Evolutionary conservation across 2,797 vertebrate species (phyloP), one percentile per base, ranked within the genome.

Genomic region (Tachyglossus aculeatus): DNA sequence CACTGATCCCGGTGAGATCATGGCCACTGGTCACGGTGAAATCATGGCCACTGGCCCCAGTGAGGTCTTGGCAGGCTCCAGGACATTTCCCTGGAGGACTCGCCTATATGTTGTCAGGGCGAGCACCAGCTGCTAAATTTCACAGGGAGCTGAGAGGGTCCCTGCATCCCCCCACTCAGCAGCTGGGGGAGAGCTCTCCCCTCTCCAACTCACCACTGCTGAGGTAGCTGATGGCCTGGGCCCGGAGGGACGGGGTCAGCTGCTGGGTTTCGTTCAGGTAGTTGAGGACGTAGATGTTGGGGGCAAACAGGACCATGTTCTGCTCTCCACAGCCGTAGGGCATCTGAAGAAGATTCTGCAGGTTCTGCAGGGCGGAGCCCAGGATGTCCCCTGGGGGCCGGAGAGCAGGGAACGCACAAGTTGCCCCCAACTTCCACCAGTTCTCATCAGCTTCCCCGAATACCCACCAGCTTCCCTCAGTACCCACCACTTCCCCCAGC

Each of bases 281-380:
- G 63, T 93, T 85, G 29, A 96, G 91, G 79, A 96, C 90, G 63
- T 93, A 95, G 85, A 96, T 94, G 73, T 96, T 95, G 21, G 96
- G 95, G 5, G 94, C 95, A n/a, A 97, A 96, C 16, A 63, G 74
- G 59, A 95, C 60, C 94, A 96, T 96, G 85, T 96, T 97, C 85
- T 98, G 96, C 74, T 97, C 96, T 3, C 95, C 95, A 9, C 95
- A 98, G 67, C 96, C 95, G 3, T 87, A 92, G 0, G 95, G 96
- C 94, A 96, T 93, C 48, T 85, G 66, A 52, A 97, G 88, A 36
- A 96, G 94, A 27, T 38, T 70, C 54, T 93, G 93, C 58, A 97
- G 80, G 79, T 98, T 95, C 84, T 94, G 82, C 67, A 96, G 90
- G 48, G 95, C 93, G 36, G 91, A 89, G 60, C 95, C 95, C 94